Evolutionary conservation across 2,113 vertebrate species (phyloP), one percentile per base, ranked within the genome.

Genomic region (Macrotis lagotis): DNA sequence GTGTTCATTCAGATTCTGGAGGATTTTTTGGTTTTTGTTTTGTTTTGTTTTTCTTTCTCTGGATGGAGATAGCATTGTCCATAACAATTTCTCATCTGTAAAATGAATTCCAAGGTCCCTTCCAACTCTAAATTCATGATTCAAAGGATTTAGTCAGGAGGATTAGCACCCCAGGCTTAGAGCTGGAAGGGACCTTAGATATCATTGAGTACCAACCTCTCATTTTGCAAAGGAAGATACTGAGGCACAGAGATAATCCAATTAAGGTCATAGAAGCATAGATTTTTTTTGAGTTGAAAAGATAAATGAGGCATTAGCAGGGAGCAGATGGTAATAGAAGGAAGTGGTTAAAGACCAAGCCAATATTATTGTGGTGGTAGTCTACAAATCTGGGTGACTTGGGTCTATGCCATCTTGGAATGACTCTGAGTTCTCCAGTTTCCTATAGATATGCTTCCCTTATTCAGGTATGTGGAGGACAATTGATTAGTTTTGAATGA

Each of bases 401-500:
- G 49, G 50, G 9, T 25, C 88, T 12, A 50, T 48, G 37, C 2
- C 16, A 59, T 94, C 28, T 92, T 50, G 89, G 94, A 95, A 50
- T 95, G 51, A 59, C 92, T 53, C 91, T 96, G 53, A 49, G 48
- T 11, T 96, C 93, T 97, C 50, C 26, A 4, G 52, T 95, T 92
- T 94, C 92, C 93, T 50, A 5, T 95, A 0, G n/a, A 90, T 88
- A 91, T 92, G 88, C 89, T 96, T 48, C 0, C 59, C 12, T 90
- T 66, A 92, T 93, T 91, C 47, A 90, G 94, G 92, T 55, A 91
- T 89, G n/a, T 50, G 94, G 90, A 83, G 92, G 52, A 5, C 90
- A 49, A 96, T 91, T 97, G 24, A 74, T 97, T 95, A 92, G 28
- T 93, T 96, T 97, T 92, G 94, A 96, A 91, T 93, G 94, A 91